Base-by-base conservation (phyloP, 2,888 invertebrate genomes). In the Plebejus melissa region DNA sequence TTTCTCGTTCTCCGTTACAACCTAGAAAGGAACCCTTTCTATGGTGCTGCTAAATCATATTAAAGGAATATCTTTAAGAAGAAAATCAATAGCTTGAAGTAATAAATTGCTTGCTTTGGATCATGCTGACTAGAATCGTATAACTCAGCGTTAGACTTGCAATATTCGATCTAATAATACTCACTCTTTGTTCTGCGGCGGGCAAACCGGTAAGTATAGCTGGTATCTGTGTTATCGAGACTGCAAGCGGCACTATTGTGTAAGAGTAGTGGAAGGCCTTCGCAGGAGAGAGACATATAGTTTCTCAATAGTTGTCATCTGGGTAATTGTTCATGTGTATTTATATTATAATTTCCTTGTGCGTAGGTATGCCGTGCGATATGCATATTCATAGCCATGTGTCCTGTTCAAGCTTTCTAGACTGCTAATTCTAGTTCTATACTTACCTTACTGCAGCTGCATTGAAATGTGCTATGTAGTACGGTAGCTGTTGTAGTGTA, bases 231-330 rank as follows among this genome's bases (percentile, higher is more conserved):
- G 82, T 80, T 82, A 82, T 82, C 82, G 82, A 84, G 81, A 82
- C 83, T 82, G 83, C 85, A 82, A 82, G 82, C 81, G 80, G 32
- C 65, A 28, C 60, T 82, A 83, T 92, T 90, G 90, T 85, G 89
- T 86, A 91, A 91, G 82, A 32, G 32, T 2, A 88, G 86, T 88
- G 81, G 89, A 88, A 92, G 90, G 88, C 91, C 90, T 90, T 90
- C 87, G 82, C 83, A 80, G 82, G 84, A 89, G 90, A 92, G 91
- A 91, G 90, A 89, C 85, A 86, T 83, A 85, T 82, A 82, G 85
- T 92, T 91, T 88, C 90, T 84, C 87, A 90, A 91, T 81, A 79
- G 83, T 83, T 88, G 89, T 89, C 89, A 88, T 87, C 86, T 85
- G 83, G 83, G 83, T 82, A 83, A 87, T 88, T 89, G 88, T 88